phyloP scores from a whole-genome alignment of 1,140 invertebrate genomes.

The Oncopeltus fasciatus region DNA sequence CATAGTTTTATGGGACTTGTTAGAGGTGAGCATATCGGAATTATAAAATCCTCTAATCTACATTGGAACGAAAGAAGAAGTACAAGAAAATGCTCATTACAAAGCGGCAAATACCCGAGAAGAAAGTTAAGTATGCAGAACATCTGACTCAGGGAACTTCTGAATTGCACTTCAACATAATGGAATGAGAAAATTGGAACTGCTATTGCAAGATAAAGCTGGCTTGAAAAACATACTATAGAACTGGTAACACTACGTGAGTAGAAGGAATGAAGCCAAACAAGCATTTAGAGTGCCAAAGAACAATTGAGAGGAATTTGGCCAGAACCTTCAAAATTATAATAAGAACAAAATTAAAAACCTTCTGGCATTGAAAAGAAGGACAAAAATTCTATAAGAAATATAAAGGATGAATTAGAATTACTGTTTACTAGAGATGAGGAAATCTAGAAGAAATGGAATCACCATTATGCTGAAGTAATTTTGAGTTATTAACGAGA shows the following conservation, averaged over 20 bases:
- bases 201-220: background rate
- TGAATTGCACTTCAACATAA: background rate
- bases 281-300: background rate
- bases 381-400: background rate
- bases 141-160: background rate
- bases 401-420: background rate
- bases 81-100: no score
- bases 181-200: background rate
- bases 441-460: background rate
- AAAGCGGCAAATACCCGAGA: background rate
- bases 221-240: background rate
- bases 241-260: background rate
- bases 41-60: background rate
- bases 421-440: background rate
- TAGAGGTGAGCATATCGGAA: background rate
- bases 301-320: background rate
- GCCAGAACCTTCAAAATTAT: background rate
- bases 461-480: background rate
- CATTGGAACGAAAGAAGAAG: background rate
- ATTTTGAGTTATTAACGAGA: background rate
- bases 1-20: background rate
- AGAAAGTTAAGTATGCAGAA: background rate
- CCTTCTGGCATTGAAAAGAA: background rate
- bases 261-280: background rate
- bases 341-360: background rate